phyloP scores from a whole-genome alignment of 2,113 vertebrate species.

The Cyanoderma ruficeps region DNA sequence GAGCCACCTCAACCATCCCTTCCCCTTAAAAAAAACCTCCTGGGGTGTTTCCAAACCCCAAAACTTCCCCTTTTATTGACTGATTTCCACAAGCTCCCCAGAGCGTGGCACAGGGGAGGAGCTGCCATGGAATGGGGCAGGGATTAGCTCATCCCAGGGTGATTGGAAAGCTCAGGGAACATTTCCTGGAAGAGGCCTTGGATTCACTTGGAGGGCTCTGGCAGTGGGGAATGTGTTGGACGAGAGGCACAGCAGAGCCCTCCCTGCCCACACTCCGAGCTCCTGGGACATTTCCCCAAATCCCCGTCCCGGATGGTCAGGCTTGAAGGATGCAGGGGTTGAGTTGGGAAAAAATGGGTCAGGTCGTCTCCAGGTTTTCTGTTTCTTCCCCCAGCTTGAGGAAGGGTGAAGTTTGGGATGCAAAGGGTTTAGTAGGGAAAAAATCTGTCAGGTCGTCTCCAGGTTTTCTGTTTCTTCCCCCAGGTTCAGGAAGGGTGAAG shows the following conservation, averaged over 20 bases:
- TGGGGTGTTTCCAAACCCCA: background rate
- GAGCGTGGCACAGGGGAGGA: background rate
- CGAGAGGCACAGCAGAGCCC: background rate
- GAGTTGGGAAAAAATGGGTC: too few relatives aligned
- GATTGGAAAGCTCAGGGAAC: background rate
- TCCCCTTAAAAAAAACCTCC: background rate
- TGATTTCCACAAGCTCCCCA: background rate
- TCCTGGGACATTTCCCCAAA: background rate
- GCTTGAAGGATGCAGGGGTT: background rate
- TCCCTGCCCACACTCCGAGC: background rate
- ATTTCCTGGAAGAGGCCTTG: background rate
- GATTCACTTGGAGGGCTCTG: background rate
- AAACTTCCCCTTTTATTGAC: background rate
- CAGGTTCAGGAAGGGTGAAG: background rate
- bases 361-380: too few relatives aligned
- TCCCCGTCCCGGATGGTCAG: rapidly evolving
- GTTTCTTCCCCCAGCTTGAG: too few relatives aligned
- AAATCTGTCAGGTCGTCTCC: background rate
- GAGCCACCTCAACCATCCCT: background rate
- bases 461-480: background rate
- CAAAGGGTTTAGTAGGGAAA: too few relatives aligned
- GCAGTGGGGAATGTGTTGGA: background rate
- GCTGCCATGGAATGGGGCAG: background rate
- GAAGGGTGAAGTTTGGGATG: too few relatives aligned
- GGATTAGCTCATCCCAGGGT: background rate